Evolutionary conservation across 2,888 invertebrate species (phyloP).

Genomic region (Lomographa bimaculata): DNA sequence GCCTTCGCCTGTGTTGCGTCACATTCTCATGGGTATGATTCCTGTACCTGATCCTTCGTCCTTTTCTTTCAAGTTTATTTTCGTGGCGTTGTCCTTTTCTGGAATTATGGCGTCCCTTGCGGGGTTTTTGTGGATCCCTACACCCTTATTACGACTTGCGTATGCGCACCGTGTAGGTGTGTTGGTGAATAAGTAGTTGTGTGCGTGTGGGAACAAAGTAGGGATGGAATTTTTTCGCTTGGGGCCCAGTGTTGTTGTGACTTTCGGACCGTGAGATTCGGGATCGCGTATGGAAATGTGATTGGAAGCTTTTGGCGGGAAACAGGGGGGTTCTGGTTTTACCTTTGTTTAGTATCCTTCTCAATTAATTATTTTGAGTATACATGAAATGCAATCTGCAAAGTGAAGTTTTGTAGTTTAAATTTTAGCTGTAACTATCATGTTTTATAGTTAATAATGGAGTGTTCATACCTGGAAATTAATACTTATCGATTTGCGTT

Average conservation of each 20-base stretch:
- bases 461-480: constrained; percentile 40
- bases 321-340: constrained; percentile 36
- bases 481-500: constrained; percentile 39
- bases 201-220: constrained; percentile 53
- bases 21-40: constrained; percentile 72
- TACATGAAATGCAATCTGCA: no score
- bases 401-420: constrained; percentile 15
- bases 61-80: constrained; percentile 46
- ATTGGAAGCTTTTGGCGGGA: constrained; percentile 67
- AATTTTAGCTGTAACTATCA: constrained; percentile 31
- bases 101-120: constrained; percentile 55
- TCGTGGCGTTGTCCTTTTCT: constrained; percentile 52
- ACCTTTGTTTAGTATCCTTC: constrained; percentile 13
- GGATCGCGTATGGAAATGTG: constrained; percentile 52
- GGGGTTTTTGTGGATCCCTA: constrained; percentile 67
- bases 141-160: constrained; percentile 70
- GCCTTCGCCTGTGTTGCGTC: constrained; percentile 69
- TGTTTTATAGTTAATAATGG: constrained; percentile 56
- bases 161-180: constrained; percentile 62
- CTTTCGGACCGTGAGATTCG: constrained; percentile 50
- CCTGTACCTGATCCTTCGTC: constrained; percentile 63
- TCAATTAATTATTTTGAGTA: no score
- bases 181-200: constrained; percentile 42
- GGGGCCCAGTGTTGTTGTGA: constrained; percentile 52
- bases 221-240: constrained; percentile 51